A percentile compares a stretch with the other conserved stretches of the same genome.
These are phyloP conservation scores for Bos javanicus DNA, from an alignment of 2,113 vertebrate species.

Conservation along the genomic window DNA sequence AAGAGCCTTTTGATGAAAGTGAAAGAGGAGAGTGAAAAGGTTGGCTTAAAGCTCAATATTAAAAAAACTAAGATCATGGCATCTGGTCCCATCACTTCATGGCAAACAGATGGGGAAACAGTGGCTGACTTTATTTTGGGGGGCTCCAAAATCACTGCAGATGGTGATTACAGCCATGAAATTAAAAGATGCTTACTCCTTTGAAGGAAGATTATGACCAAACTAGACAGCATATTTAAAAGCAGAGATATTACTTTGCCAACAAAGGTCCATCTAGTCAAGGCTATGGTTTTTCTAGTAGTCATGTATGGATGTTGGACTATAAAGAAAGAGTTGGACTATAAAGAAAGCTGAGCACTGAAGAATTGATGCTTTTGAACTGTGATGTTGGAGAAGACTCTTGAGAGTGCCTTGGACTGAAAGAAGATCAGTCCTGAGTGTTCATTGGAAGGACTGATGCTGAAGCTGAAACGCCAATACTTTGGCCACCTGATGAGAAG, in stretches of 20 bases:
- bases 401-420: not conserved
- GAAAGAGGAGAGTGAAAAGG: not conserved
- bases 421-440: not conserved
- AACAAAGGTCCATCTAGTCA: not conserved
- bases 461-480: not conserved
- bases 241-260: not conserved
- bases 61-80: not conserved
- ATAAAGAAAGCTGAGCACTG: rapidly evolving
- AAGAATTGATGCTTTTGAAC: not conserved
- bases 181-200: not conserved
- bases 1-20: not conserved
- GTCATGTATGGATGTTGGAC: not conserved
- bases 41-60: not conserved
- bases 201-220: not conserved
- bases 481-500: not conserved
- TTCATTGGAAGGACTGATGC: not conserved
- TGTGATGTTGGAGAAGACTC: not conserved
- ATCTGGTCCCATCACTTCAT: not conserved
- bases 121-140: not conserved
- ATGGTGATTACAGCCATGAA: not conserved
- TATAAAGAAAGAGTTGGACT: not conserved
- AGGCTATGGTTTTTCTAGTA: not conserved
- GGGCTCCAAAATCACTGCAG: not conserved
- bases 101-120: not conserved
- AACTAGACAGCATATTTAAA: not conserved